A percentile compares a stretch with the other conserved stretches of the same genome.
These are phyloP conservation scores for Salvator merianae DNA, from an alignment of 2,113 vertebrate species.

Conservation along the genomic window DNA sequence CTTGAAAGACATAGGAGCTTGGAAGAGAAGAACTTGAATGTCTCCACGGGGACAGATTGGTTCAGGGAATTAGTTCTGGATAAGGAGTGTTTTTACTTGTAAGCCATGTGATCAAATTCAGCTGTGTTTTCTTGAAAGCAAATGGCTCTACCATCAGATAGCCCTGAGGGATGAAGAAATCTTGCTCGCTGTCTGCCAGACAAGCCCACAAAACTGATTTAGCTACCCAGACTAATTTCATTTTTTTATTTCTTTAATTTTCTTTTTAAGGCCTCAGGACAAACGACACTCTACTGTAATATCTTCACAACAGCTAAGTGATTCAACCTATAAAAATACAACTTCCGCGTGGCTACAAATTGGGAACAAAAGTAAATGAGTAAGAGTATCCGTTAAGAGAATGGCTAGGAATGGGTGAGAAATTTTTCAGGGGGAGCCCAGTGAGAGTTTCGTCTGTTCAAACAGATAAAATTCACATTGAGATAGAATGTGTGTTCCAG, in stretches of 20 bases:
- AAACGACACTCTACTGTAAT: neutral
- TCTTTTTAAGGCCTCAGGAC: neutral
- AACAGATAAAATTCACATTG: too few species aligned
- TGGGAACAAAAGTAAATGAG: too few species aligned
- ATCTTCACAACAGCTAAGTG: neutral
- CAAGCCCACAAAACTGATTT: neutral
- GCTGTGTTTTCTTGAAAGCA: constrained; percentile 3
- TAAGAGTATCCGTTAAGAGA: too few species aligned
- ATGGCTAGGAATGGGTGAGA: too few species aligned
- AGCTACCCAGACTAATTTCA: neutral
- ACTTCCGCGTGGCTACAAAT: neutral
- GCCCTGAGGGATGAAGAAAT: neutral
- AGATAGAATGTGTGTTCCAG: too few species aligned
- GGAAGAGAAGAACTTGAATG: neutral
- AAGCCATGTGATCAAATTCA: constrained; percentile 3
- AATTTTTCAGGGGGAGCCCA: too few species aligned
- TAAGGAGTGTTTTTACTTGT: neutral
- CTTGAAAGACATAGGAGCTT: constrained; percentile 5
- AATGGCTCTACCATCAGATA: neutral
- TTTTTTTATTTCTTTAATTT: neutral
- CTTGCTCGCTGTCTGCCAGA: neutral
- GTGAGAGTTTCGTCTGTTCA: too few species aligned
- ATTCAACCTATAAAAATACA: neutral
- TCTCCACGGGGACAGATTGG: neutral
- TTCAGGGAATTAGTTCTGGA: constrained; percentile 8